Base-by-base conservation (phyloP, 1,140 invertebrate species). In the Drosophila bifasciata region DNA sequence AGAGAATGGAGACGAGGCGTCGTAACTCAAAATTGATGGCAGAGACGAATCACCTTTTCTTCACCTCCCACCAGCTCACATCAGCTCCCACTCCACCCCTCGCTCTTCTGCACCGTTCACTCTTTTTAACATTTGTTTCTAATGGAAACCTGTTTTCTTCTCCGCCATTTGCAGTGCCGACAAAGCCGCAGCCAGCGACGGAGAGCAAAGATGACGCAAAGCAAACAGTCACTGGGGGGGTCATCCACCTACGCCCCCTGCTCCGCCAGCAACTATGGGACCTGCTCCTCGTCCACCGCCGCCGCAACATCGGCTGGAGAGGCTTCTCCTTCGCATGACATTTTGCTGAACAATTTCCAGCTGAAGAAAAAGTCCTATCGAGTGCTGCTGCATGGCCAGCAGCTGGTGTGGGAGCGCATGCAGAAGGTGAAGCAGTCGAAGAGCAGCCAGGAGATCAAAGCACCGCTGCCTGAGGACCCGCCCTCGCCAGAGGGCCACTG, bases 331-430 rank as follows among this genome's bases (percentile, higher is more conserved):
- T 36, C 32, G 32, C 64, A 68, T 43, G 43, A 91, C 67, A 78
- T 95, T 45, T 85, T 95, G 36, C 90, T 95, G 15, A 94, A 93
- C 68, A 94, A 93, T 49, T 95, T 95, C 79, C 85, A 93, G 36
- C 93, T 94, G 49, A 93, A 93, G 63, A 94, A 94, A 70, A 95
- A 94, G 90, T 92, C 93, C 67, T 94, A 93, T 73, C 92, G 93
- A 50, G 94, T 94, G n/a, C 94, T 94, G 88, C 94, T 95, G 70
- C 94, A 95, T 91, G 93, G 92, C 28, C 92, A 93, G 58, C 93
- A 92, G 28, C 90, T 95, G 51, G 93, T 94, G 21, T 95, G 94
- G 94, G 94, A 95, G 70, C 89, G 80, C 8, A 71, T 85, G 71
- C 68, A 68, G 44, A 83, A 88, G 50, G 15, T 62, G n/a, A 93